A percentile compares a stretch with the other conserved stretches of the same genome.
Conservation (phyloP, 2,797 vertebrate genomes). For the Mus caroli region DNA sequence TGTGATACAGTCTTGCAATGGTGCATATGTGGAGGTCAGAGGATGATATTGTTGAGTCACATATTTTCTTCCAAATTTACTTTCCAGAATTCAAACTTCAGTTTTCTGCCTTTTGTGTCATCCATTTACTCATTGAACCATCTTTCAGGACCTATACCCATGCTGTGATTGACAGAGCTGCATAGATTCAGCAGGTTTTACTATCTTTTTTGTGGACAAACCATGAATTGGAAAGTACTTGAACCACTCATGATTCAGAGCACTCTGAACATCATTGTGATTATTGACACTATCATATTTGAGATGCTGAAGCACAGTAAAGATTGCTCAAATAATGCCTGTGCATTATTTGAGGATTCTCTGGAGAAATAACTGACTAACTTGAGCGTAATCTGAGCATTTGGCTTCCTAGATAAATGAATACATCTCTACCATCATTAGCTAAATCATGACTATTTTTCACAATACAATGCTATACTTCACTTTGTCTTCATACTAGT, state of each 20-base stretch:
- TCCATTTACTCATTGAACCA: too few species aligned
- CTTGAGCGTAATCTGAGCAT: neutral
- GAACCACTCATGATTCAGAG: neutral
- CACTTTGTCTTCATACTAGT: neutral
- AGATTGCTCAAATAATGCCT: neutral
- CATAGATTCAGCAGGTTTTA: neutral
- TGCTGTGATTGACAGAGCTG: neutral
- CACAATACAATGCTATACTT: neutral
- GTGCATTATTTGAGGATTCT: neutral
- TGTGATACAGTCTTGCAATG: neutral
- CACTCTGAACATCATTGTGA: neutral
- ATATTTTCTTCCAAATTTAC: neutral
- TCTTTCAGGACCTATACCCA: neutral
- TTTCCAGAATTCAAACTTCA: neutral
- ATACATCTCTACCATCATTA: neutral
- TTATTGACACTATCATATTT: neutral
- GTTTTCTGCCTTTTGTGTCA: neutral
- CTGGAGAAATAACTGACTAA: neutral
- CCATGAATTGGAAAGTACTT: neutral
- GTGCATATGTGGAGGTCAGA: neutral
- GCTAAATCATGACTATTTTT: neutral
- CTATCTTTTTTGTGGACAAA: neutral
- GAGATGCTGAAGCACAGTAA: neutral
- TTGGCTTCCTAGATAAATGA: neutral
- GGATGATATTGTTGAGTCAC: neutral